These are phyloP conservation scores for Lindbergichthys nudifrons DNA, from an alignment of 2,797 vertebrate species.

Conservation along the genomic window DNA sequence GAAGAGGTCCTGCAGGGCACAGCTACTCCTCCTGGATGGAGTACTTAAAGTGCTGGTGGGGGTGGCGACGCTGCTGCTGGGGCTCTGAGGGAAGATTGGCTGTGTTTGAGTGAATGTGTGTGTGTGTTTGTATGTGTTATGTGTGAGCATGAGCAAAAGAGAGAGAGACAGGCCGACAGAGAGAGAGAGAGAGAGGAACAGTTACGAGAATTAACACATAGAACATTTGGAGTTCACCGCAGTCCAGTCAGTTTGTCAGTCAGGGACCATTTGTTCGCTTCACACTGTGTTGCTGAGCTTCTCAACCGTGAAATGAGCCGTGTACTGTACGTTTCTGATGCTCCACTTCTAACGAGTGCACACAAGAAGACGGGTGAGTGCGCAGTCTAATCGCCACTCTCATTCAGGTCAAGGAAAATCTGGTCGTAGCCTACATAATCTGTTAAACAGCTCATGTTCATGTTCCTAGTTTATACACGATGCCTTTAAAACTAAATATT, in stretches of 20 bases:
- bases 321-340: constrained; percentile 51
- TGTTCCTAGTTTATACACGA: constrained; percentile 8
- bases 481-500: background rate
- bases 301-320: constrained; percentile 66
- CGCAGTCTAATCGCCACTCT: constrained; percentile 35
- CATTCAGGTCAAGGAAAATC: constrained; percentile 59
- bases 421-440: constrained; percentile 33
- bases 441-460: constrained; percentile 13
- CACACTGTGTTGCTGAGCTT: constrained; percentile 38
- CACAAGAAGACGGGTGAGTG: constrained; percentile 18
- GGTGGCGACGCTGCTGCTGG: constrained; percentile 96
- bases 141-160: constrained; percentile 28
- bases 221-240: constrained; percentile 62
- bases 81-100: constrained; percentile 97
- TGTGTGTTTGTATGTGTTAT: constrained; percentile 14
- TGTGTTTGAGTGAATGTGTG: constrained; percentile 70
- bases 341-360: constrained; percentile 58
- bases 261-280: constrained; percentile 32
- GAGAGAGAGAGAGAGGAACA: constrained; percentile 47
- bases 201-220: constrained; percentile 68
- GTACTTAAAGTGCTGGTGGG: constrained; percentile 97
- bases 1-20: constrained; percentile 96
- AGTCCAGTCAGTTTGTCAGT: constrained; percentile 55
- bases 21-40: constrained; percentile 96
- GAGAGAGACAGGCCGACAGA: constrained; percentile 43